Conservation (phyloP, 2,888 invertebrate species). For the Xestia c-nigrum region DNA sequence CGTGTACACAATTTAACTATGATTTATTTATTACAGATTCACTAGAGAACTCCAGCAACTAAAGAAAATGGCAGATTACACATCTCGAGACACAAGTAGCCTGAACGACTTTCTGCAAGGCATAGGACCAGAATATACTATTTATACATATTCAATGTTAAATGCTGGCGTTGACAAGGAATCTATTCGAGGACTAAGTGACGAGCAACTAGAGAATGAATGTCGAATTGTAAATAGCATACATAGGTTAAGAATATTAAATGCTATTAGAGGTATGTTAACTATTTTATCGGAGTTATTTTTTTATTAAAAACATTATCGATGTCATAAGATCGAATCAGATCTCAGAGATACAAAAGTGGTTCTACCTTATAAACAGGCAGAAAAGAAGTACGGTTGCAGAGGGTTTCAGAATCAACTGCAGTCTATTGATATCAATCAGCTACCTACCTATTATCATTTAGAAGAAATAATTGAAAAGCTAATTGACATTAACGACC, state of each 20-base stretch:
- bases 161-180: conserved; percentile 98
- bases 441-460: not conserved
- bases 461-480: conserved; percentile 1
- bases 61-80: conserved; percentile 99
- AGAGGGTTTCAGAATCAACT: not conserved
- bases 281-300: not conserved
- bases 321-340: not conserved
- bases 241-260: conserved; percentile 97
- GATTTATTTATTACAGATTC: conserved; percentile 91
- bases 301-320: not conserved
- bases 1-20: not conserved
- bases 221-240: conserved; percentile 98
- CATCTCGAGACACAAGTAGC: conserved; percentile 97
- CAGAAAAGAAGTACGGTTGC: not conserved
- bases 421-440: not conserved
- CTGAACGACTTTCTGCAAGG: conserved; percentile 96
- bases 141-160: conserved; percentile 99
- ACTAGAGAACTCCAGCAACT: conserved; percentile 97
- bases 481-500: not conserved
- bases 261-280: conserved; percentile 93
- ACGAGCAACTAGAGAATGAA: conserved; percentile 97
- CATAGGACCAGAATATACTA: conserved; percentile 97
- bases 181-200: conserved; percentile 95
- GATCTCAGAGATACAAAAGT: not conserved
- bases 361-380: not conserved